Evolutionary conservation across 1,140 invertebrate species (phyloP), one percentile per base, ranked within the genome.

Genomic region (Caenorhabditis inopinata): DNA sequence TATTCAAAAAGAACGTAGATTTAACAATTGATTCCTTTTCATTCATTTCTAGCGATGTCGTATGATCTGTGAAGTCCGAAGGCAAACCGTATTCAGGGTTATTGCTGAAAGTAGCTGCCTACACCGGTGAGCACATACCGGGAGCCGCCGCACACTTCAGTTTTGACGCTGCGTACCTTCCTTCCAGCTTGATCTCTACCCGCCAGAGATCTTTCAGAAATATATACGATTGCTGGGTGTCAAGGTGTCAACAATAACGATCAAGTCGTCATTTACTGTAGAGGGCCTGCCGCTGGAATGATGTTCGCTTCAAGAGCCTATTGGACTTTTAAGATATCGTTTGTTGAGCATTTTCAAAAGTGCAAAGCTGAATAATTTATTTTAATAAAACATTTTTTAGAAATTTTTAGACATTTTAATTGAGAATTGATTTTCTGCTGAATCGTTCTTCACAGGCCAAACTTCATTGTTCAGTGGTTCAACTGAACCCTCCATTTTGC

Each of bases 221-320:
- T 87, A 87, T 51, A 76, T 83, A 3, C 86, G 82, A 35, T 51
- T 85, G 7, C 38, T 87, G 12, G 85, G 85, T 21, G 51, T n/a
- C n/a, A n/a, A n/a, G n/a, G n/a, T n/a, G n/a, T 86, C 32, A 81
- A 87, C 73, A 49, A 74, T 25, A 76, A 79, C n/a, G 86, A 87
- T 73, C 86, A 87, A 35, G 45, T 87, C 2, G 80, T 86, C n/a
- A 78, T 87, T 35, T 87, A 87, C 62, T 68, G 84, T 35, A 79
- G 85, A 27, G 85, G 85, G 21, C 77, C 86, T n/a, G 83, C 83
- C n/a, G 78, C 78, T 68, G 84, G 85, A 77, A 87, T 87, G 85
- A 73, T 87, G 23, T 87, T 87, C 32, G 75, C 85, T 47, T 73
- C 85, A 23, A 74, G 81, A 32, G 53, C 74, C 45, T 79, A 45